Base-by-base conservation (phyloP, 2,888 invertebrate species). In the Diplolepis rosae region DNA sequence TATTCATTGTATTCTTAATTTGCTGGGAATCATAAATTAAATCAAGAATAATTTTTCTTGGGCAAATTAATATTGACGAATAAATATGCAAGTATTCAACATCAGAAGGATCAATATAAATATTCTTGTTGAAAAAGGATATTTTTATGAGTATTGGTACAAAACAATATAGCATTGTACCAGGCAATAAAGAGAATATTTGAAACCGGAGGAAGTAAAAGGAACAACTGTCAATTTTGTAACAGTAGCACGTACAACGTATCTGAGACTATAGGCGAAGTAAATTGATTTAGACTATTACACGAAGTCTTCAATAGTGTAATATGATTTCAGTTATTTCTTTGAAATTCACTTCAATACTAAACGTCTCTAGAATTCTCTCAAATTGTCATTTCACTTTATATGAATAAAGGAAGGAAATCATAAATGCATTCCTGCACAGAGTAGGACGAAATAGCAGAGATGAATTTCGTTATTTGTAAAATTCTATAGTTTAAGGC, bases 221-320 rank as follows among this genome's bases (percentile, higher is more conserved):
- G 35, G 39, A 61, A 39, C 24, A 39, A 61, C n/a, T 11, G 11
- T 9, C 5, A 39, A n/a, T 24, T 61, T 61, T 61, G 27, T 61
- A 39, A 61, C 24, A 39, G 24, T 3, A 13, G 39, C 61, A 61
- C 61, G 61, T 61, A 42, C 61, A 61, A 61, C 39, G 24, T 61
- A 61, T 61, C 61, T 42, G 35, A 27, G 61, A 24, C 39, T 61
- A 22, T 61, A 39, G 35, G 35, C 24, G 13, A 9, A 27, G 61
- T 22, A 61, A 61, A 61, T 61, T 61, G 61, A 61, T 61, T 61
- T 61, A 61, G 61, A 61, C 39, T 39, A 24, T 61, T 61, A 39
- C 15, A 27, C 24, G 61, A 24, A 11, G 39, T 13, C 39, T 61
- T 42, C 39, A 61, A 22, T 61, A 15, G 39, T 42, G 7, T 61